Evolutionary conservation across 2,797 vertebrate species (phyloP), one percentile per base, ranked within the genome.

Genomic region (Ptychadena robeensis): DNA sequence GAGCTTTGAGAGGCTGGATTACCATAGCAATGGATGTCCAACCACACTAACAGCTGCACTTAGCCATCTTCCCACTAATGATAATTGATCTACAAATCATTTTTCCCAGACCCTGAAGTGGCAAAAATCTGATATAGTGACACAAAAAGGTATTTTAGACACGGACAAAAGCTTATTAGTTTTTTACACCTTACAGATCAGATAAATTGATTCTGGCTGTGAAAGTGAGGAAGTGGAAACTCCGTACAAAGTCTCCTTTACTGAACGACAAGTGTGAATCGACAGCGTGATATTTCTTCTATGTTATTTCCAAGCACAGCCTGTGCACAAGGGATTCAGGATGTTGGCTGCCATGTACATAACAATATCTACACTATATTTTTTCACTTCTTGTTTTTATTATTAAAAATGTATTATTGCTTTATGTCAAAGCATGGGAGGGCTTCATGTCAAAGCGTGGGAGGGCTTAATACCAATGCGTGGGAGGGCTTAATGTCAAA

Each of bases 201-300:
- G 89, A 87, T 87, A 80, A 88, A 88, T 31, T 70, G 86, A 87
- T 80, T 78, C 0, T 1, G 74, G 87, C 85, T 87, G 89, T 82
- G 77, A 79, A 85, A 68, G 53, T 5, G 27, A 44, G 11, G 2
- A 15, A 82, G 81, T 34, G 70, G 6, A 79, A 72, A 86, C 81
- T 66, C 81, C 38, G 34, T 12, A 40, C 71, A 63, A 85, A 89
- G 48, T 32, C 79, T 53, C 69, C 80, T 82, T 61, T 79, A 86
- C 22, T 22, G 0, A 2, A 77, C 83, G 72, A 79, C 10, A 31
- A 82, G 66, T 25, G 67, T 76, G 80, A 87, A 81, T 73, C 82
- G 85, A 40, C 87, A 82, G 57, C 0, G 5, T 18, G 65, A n/a
- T 78, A 57, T 27, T 75, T 35, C 44, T 86, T 81, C 79, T 63